These are phyloP conservation scores for Drosophila neonasuta DNA, from an alignment of 2,888 invertebrate genomes.

Conservation along the genomic window DNA sequence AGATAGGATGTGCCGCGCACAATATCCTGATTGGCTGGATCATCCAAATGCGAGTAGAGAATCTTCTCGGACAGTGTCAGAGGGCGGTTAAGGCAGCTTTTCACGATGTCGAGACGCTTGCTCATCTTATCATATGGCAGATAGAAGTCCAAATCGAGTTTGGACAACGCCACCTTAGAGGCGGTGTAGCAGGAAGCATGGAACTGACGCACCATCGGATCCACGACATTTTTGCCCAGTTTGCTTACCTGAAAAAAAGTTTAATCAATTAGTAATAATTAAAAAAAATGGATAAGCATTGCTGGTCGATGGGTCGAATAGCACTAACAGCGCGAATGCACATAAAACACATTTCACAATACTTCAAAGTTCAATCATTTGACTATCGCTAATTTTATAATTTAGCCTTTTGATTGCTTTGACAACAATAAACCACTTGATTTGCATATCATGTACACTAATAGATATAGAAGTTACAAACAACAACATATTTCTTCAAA, in stretches of 20 bases:
- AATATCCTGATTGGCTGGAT: conserved; percentile 95
- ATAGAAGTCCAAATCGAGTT: conserved; percentile 89
- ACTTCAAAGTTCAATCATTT: conserved; percentile 9
- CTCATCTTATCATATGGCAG: conserved; percentile 94
- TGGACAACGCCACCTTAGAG: conserved; percentile 95
- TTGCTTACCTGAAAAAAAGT: conserved; percentile 70
- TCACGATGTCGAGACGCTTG: conserved; percentile 90
- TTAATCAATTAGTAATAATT: conserved; percentile 18
- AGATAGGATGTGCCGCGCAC: conserved; percentile 95
- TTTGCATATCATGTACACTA: conserved; percentile 48
- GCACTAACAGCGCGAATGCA: background rate
- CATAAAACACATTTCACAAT: background rate
- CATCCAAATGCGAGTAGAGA: conserved; percentile 98
- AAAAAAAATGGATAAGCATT: background rate
- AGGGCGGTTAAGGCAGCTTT: conserved; percentile 94
- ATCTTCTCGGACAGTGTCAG: conserved; percentile 98
- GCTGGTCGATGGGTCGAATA: background rate
- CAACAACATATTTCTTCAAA: background rate
- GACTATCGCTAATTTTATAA: conserved; percentile 24
- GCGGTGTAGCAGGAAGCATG: conserved; percentile 90
- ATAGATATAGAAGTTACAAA: background rate
- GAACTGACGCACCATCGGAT: conserved; percentile 92
- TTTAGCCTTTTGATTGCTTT: conserved; percentile 43
- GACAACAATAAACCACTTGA: conserved; percentile 80
- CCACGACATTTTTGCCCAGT: conserved; percentile 81